A percentile compares a stretch with the other conserved stretches of the same genome.
phyloP scores from a whole-genome alignment of 1,140 invertebrate species.

The Riptortus pedestris region DNA sequence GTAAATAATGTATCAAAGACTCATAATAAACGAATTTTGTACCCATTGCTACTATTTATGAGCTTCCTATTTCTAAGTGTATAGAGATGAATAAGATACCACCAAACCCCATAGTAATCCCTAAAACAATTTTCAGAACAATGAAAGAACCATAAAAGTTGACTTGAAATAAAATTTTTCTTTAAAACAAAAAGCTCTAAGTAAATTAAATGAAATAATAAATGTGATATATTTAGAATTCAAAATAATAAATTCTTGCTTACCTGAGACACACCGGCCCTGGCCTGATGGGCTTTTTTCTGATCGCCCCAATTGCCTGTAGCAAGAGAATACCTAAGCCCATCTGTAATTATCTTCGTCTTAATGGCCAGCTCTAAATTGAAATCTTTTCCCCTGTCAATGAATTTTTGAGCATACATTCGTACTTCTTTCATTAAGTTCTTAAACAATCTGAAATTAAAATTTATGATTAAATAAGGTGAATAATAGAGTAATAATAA shows the following conservation, averaged over 20 bases:
- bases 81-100: too few relatives aligned
- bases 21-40: too few relatives aligned
- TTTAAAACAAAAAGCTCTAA: too few relatives aligned
- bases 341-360: conserved; percentile 95
- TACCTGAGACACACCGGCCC: conserved; percentile 82
- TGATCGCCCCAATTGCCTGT: conserved; percentile 99
- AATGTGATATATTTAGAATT: too few relatives aligned
- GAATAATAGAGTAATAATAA: neutral
- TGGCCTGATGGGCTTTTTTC: conserved; percentile 96
- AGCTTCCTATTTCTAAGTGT: too few relatives aligned
- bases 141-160: too few relatives aligned
- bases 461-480: neutral
- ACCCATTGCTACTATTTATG: too few relatives aligned
- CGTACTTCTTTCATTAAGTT: conserved; percentile 91
- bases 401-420: conserved; percentile 97
- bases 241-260: neutral
- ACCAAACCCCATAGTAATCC: too few relatives aligned
- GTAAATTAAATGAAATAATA: too few relatives aligned
- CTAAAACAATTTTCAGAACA: too few relatives aligned
- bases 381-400: conserved; percentile 96
- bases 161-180: too few relatives aligned
- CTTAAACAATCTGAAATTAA: conserved; percentile 58
- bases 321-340: conserved; percentile 92
- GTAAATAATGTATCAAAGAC: too few relatives aligned
- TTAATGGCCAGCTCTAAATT: conserved; percentile 95